Evolutionary conservation across 92 coral and sea anemone species (phyloP), one percentile per base, ranked within the genome.

Genomic region (Epizoanthus rinbou): DNA sequence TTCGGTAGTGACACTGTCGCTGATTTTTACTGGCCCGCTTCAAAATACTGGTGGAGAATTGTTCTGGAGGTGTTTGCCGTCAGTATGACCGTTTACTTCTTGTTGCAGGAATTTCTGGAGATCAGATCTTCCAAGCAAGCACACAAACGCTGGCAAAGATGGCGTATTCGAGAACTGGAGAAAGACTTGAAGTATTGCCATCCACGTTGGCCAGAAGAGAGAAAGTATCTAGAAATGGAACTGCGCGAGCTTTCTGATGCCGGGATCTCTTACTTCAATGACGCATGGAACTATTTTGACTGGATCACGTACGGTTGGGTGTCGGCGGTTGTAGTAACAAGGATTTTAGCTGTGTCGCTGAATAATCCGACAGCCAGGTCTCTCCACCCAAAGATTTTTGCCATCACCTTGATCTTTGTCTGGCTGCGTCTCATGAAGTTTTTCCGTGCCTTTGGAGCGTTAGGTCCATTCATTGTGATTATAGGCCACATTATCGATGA

Each of bases 151-250:
- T 95, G 98, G 98, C 87, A 95, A 54, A 80, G 79, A 8, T 95
- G 98, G 98, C 85, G 98, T 31, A 87, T 91, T 6, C 16, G 75
- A 23, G 91, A 95, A 85, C 73, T 95, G n/a, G 89, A 95, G 52
- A 89, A 83, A 81, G 98, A 95, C 69, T 86, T 90, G 16, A 70
- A 88, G 21, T 94, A 80, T 69, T 95, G 96, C 69, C 98, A 95
- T 63, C 98, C 98, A 37, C 90, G 98, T 39, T 95, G 98, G 98
- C 98, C 98, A 8, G 95, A 94, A 81, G 98, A 95, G 81, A 88
- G 98, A 75, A 91, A 93, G 74, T 95, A 95, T 70, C 85, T 97
- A 37, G 96, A 94, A 73, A 97, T 97, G 99, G 99, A 97, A 78
- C 85, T 92, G 7, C 74, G 83, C 28, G 92, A 91, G 10, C 87